These are phyloP conservation scores for Hyperoodon ampullatus DNA, from an alignment of 2,113 vertebrate genomes.

Conservation along the genomic window DNA sequence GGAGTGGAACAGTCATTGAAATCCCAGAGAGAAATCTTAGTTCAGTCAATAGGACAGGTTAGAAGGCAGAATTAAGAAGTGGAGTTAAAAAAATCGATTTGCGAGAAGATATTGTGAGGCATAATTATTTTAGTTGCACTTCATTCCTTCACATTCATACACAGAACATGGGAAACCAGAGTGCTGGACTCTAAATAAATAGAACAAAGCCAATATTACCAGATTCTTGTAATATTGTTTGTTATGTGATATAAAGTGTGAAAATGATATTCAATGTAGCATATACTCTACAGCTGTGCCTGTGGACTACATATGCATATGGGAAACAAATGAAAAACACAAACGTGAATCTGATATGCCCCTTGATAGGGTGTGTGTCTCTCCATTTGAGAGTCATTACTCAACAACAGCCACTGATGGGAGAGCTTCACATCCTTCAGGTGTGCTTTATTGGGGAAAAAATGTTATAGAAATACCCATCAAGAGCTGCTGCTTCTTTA, in stretches of 20 bases:
- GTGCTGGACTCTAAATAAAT: not conserved
- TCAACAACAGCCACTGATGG: not conserved
- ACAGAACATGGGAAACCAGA: not conserved
- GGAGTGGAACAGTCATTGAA: not conserved
- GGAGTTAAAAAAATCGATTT: not conserved
- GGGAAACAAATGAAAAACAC: not conserved
- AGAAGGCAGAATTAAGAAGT: not conserved
- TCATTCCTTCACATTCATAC: not conserved
- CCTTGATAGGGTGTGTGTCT: not conserved
- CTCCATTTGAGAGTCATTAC: not conserved
- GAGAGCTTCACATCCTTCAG: not conserved
- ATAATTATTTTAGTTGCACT: not conserved
- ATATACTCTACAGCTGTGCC: not conserved
- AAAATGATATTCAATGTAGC: not conserved
- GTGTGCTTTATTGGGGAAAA: not conserved
- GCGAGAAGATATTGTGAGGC: not conserved
- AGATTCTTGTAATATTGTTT: not conserved
- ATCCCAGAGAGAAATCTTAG: not conserved
- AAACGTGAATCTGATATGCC: not conserved
- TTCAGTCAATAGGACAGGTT: not conserved
- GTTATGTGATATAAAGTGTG: not conserved
- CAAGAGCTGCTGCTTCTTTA: not conserved
- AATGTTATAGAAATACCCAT: not conserved
- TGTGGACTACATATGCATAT: not conserved
- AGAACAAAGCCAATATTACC: not conserved